These are phyloP conservation scores for Pogona vitticeps DNA, from an alignment of 2,113 vertebrate species.

Conservation along the genomic window DNA sequence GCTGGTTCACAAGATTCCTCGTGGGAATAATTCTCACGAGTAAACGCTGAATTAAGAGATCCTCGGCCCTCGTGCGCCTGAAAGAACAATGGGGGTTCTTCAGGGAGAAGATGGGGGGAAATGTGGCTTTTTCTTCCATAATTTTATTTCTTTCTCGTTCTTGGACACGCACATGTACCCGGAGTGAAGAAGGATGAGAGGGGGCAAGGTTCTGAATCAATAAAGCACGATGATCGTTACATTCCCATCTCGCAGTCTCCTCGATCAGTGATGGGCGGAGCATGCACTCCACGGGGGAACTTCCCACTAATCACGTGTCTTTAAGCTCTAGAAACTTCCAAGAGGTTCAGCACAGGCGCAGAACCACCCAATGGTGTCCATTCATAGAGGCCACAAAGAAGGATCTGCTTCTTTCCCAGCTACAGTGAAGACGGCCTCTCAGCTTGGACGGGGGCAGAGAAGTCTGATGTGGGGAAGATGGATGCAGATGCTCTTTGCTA, in stretches of 20 bases:
- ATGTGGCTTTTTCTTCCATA: constrained; percentile 40
- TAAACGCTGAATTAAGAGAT: constrained; percentile 80
- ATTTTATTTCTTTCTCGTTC: constrained; percentile 38
- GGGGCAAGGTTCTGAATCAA: not conserved
- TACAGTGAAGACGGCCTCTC: no score
- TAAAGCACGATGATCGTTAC: not conserved
- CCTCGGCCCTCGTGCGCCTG: constrained; percentile 70
- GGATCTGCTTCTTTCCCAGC: no score
- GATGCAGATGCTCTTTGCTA: no score
- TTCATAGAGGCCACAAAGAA: no score
- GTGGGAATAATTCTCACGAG: constrained; percentile 80
- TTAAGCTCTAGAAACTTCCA: no score
- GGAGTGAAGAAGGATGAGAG: not conserved
- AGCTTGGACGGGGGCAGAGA: no score
- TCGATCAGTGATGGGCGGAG: not conserved
- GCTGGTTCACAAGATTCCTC: constrained; percentile 81
- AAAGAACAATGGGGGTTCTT: constrained; percentile 59
- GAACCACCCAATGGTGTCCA: no score
- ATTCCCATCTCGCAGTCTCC: not conserved
- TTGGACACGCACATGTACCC: not conserved
- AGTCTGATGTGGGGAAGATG: no score
- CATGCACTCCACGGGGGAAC: no score
- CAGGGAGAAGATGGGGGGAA: no score
- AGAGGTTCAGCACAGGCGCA: no score
- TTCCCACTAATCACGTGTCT: no score